Percentiles rank a stretch among this genome's conserved stretches.
Conservation (phyloP, 1,140 invertebrate genomes). For the Caenorhabditis brenneri region DNA sequence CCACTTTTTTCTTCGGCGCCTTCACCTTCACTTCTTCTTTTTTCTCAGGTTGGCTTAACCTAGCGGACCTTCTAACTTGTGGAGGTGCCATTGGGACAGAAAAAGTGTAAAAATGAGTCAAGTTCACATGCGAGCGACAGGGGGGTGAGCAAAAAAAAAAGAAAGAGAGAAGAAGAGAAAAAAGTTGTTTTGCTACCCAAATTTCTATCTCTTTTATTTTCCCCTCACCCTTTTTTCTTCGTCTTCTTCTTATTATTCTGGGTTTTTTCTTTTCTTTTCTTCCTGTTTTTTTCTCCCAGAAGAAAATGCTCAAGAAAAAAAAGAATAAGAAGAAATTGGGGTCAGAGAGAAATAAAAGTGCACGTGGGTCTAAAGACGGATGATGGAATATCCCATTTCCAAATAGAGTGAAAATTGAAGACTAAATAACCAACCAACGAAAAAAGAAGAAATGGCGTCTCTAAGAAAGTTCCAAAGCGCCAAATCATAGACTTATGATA, state of each 20-base stretch:
- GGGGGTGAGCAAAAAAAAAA: neutral
- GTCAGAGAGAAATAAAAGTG: neutral
- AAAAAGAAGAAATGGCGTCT: neutral
- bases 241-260: neutral
- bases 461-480: neutral
- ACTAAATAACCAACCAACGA: too few relatives aligned
- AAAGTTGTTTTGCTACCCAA: conserved; percentile 35
- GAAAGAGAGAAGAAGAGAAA: neutral
- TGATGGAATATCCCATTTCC: neutral
- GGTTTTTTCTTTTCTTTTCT: neutral
- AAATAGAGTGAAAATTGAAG: too few relatives aligned
- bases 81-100: neutral
- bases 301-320: neutral
- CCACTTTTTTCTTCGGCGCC: neutral
- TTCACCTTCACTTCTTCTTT: neutral
- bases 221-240: neutral
- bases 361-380: neutral
- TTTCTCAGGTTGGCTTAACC: neutral
- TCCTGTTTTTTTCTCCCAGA: neutral
- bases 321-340: neutral
- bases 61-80: neutral
- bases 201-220: conserved; percentile 12
- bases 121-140: neutral
- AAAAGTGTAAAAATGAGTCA: neutral
- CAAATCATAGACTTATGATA: neutral